Evolutionary conservation across 2,888 invertebrate species (phyloP).

Genomic region (Schizaphis graminum): DNA sequence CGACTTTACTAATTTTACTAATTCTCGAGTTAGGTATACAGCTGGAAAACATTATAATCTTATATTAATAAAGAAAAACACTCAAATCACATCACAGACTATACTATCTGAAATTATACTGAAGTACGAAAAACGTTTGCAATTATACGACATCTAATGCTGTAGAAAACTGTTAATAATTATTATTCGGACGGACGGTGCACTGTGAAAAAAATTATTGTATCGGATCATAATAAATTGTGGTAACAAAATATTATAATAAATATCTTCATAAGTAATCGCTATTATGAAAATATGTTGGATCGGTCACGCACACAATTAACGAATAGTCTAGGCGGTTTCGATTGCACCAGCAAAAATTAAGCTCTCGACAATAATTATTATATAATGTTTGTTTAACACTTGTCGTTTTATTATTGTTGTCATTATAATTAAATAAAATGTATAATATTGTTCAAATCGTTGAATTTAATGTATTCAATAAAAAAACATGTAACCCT

Average conservation of each 20-base stretch:
- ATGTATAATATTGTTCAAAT: neutral
- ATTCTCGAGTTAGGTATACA: neutral
- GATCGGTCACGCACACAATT: neutral
- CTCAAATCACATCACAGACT: neutral
- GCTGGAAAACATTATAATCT: too few species aligned
- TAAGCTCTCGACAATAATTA: neutral
- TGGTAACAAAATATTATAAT: neutral
- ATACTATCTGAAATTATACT: neutral
- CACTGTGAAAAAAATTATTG: neutral
- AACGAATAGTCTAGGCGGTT: neutral
- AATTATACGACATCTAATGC: neutral
- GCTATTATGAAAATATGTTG: neutral
- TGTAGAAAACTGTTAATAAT: neutral
- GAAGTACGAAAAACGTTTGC: neutral
- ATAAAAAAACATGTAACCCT: neutral
- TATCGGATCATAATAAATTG: neutral
- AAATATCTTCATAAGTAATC: neutral
- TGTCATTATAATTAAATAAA: neutral
- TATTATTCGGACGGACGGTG: neutral
- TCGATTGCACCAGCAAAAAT: neutral
- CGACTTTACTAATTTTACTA: neutral
- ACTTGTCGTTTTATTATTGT: neutral
- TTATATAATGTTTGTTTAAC: neutral
- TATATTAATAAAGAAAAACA: neutral
- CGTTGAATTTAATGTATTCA: neutral